phyloP scores from a whole-genome alignment of 1,140 invertebrate species.

The Triops longicaudatus region DNA sequence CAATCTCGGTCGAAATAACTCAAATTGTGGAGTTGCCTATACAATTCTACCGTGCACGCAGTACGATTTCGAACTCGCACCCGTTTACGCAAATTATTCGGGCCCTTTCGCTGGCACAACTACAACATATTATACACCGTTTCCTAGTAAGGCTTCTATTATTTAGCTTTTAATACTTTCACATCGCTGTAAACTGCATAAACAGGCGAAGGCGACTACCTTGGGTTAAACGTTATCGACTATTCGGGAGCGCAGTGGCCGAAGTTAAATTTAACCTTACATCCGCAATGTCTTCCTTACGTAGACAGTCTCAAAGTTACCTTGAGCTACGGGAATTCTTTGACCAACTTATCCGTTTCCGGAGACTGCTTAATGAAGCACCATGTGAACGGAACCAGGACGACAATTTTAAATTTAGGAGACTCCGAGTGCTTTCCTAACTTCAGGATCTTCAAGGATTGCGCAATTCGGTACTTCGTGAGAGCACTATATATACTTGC shows the following conservation, averaged over 20 bases:
- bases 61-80: neutral
- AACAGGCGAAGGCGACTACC: neutral
- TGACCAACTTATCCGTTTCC: too few relatives aligned
- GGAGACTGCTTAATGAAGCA: too few relatives aligned
- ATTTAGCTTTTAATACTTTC: neutral
- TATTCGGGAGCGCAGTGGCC: neutral
- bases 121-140: neutral
- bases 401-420: too few relatives aligned
- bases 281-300: neutral
- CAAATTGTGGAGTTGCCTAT: neutral
- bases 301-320: neutral
- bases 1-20: neutral
- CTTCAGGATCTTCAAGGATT: too few relatives aligned
- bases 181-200: neutral
- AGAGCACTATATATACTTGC: too few relatives aligned
- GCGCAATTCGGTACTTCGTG: too few relatives aligned
- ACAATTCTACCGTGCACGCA: neutral
- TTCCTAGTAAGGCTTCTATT: neutral
- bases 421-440: too few relatives aligned
- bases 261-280: neutral
- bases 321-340: neutral
- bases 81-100: neutral
- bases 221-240: neutral
- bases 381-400: too few relatives aligned
- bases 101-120: neutral